These are phyloP conservation scores for Antrozous pallidus DNA, from an alignment of 2,797 vertebrate species.

Conservation along the genomic window DNA sequence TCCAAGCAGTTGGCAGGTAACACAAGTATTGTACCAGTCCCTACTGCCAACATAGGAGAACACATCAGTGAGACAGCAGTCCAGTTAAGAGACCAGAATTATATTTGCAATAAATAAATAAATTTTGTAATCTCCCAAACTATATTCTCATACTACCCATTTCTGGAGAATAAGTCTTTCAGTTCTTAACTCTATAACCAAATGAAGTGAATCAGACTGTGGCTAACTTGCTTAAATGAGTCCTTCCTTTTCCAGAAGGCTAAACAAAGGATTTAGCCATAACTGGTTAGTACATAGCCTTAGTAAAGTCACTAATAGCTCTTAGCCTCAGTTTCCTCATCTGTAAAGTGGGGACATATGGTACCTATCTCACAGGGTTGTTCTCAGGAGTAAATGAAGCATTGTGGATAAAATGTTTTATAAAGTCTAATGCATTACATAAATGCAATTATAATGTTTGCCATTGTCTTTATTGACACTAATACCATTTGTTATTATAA, in stretches of 20 bases:
- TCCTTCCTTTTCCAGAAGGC: constrained; percentile 29
- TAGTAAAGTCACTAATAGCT: background rate
- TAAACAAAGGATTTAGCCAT: constrained; percentile 12
- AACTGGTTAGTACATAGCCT: background rate
- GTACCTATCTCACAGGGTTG: background rate
- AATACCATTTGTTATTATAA: background rate
- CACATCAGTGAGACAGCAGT: background rate
- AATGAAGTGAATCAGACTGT: background rate
- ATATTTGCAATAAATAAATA: background rate
- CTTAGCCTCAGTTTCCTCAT: constrained; percentile 5
- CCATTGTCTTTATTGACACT: background rate
- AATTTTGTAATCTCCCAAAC: background rate
- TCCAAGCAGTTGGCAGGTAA: constrained; percentile 10
- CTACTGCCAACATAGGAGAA: background rate
- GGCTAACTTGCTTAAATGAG: background rate
- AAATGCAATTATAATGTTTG: constrained; percentile 1
- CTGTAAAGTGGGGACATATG: background rate
- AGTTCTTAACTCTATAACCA: background rate
- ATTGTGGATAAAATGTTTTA: background rate
- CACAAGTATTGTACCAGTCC: background rate
- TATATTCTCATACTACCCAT: background rate
- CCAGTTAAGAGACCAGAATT: background rate
- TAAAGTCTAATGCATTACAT: background rate
- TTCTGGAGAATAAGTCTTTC: background rate
- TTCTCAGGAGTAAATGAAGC: background rate